phyloP scores from a whole-genome alignment of 2,797 vertebrate species.

The Micromesistius poutassou region DNA sequence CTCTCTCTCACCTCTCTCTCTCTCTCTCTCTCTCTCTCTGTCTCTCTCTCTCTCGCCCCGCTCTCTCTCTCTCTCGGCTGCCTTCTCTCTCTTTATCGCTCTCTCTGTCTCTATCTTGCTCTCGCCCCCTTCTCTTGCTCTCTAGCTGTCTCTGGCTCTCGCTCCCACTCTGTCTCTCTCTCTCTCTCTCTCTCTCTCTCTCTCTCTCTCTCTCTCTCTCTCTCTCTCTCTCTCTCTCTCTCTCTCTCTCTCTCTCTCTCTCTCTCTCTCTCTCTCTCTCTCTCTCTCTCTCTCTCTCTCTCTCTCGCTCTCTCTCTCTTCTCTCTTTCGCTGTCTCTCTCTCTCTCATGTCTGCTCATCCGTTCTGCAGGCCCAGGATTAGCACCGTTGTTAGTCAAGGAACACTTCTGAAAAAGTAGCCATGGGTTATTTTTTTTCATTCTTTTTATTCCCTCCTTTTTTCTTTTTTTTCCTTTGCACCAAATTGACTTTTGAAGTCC shows the following conservation, averaged over 20 bases:
- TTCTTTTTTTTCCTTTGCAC: background rate
- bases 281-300: too few relatives aligned
- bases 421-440: background rate
- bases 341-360: background rate
- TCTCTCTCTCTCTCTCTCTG: background rate
- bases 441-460: conserved; percentile 24
- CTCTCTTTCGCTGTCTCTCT: background rate
- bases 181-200: background rate
- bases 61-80: background rate
- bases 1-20: background rate
- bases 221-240: background rate
- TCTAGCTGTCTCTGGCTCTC: background rate
- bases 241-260: background rate
- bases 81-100: background rate
- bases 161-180: background rate
- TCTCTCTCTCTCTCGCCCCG: background rate
- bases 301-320: background rate
- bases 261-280: background rate
- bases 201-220: background rate
- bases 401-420: conserved; percentile 34
- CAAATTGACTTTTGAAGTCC: conserved; percentile 47
- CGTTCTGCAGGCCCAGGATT: conserved; percentile 30
- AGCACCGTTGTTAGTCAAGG: conserved; percentile 42
- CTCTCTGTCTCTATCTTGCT: background rate
- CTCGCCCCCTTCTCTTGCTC: too few relatives aligned